Base-by-base conservation (phyloP, 1,140 invertebrate species). In the Megalopta genalis region DNA sequence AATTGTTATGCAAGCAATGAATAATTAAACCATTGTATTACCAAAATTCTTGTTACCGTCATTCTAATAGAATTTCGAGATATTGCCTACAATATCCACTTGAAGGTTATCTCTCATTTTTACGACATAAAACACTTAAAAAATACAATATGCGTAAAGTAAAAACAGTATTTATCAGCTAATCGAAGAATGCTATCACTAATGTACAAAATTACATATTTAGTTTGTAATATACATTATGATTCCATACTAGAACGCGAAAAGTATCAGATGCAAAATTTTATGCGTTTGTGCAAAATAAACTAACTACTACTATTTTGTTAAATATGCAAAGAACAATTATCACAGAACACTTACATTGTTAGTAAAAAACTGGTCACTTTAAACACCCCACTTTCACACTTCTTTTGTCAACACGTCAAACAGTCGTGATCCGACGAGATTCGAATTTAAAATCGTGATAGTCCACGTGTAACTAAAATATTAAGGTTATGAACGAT, bases 401-500 rank as follows among this genome's bases (percentile, higher is more conserved):
- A 62, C 6, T 27, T 32, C 25, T 57, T 2, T 59, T 14, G 37
- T 27, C 25, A 54, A 46, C 54, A 18, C n/a, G 25, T 32, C 18
- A 18, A 10, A 6, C n/a, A 25, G 32, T 37, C 60, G 52, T 23
- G 8, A 25, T 16, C 7, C 16, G 39, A 21, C 3, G 25, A 42
- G 64, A 25, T 46, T 46, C 60, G n/a, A 63, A 25, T 37, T 27
- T 23, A 5, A 64, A 46, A 6, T 12, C 4, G 12, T 23, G 16
- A 42, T 9, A 21, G n/a, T 65, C 23, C 76, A 72, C 68, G 67
- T 77, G 75, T 77, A 46, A 57, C 18, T 16, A n/a, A 52, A 23
- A 60, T 32, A 57, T 64, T 32, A 64, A 72, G 76, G 76, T 72
- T 78, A 78, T 78, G 69, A 21, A 1, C 39, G 49, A 37, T 69